Evolutionary conservation across 2,888 invertebrate species (phyloP).

Genomic region (Dicroscelio sp.): DNA sequence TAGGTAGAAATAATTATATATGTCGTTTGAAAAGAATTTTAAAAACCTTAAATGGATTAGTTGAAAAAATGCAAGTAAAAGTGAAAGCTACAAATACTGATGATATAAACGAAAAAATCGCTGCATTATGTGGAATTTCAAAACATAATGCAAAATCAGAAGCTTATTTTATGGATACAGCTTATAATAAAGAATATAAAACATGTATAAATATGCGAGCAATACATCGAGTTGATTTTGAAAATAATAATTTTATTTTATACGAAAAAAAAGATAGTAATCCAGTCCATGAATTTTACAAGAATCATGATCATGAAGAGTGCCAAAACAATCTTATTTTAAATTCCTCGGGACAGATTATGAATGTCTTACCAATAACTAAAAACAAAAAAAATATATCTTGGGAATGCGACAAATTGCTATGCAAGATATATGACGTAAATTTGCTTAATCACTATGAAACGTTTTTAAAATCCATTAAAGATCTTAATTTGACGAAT

Average conservation of each 20-base stretch:
- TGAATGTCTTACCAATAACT: neutral
- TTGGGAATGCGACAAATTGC: neutral
- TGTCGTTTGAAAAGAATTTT: too few relatives aligned
- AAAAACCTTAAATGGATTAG: neutral
- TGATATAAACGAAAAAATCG: neutral
- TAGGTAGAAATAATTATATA: neutral
- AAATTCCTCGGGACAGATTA: neutral
- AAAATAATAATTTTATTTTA: neutral
- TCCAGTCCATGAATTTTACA: neutral
- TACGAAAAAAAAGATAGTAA: neutral
- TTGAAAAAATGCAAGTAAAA: neutral
- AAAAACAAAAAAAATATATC: neutral
- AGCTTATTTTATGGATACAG: neutral
- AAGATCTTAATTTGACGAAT: neutral
- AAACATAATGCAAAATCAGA: neutral
- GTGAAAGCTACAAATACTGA: neutral
- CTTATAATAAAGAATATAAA: neutral
- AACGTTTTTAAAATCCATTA: neutral
- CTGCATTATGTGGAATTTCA: neutral
- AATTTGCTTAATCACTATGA: neutral
- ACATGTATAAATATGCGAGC: neutral
- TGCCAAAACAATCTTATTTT: neutral
- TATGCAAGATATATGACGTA: too few relatives aligned
- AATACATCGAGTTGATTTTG: neutral
- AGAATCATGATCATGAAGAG: too few relatives aligned